phyloP scores from a whole-genome alignment of 2,797 vertebrate genomes.

The Poecile montanus region DNA sequence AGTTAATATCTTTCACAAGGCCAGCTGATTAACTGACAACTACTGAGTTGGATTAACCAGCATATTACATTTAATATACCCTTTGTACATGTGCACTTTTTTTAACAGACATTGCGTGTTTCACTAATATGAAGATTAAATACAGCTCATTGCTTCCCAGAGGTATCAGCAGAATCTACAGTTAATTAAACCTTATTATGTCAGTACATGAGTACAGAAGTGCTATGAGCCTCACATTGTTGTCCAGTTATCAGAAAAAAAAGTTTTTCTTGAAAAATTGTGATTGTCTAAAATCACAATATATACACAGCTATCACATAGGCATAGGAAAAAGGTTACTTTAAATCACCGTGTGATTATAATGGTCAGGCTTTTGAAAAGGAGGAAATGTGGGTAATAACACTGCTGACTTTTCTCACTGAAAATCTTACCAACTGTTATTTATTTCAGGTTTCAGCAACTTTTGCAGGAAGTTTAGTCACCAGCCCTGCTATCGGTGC shows the following conservation, averaged over 20 bases:
- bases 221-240: background rate
- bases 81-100: rapidly evolving
- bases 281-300: background rate
- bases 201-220: background rate
- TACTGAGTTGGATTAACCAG: background rate
- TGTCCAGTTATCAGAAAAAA: background rate
- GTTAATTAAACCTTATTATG: background rate
- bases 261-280: background rate
- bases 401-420: background rate
- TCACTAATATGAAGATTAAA: background rate
- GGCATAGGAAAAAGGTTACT: background rate
- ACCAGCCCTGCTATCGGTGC: constrained; percentile 88
- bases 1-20: background rate
- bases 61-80: background rate
- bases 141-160: background rate
- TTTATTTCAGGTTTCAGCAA: constrained; percentile 83
- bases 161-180: background rate
- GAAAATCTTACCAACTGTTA: background rate
- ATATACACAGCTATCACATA: background rate
- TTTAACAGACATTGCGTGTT: background rate
- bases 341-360: background rate
- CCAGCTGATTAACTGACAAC: background rate
- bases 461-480: constrained; percentile 87
- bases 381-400: too few species aligned
- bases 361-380: background rate